A percentile compares a stretch with the other conserved stretches of the same genome.
phyloP scores from a whole-genome alignment of 2,113 vertebrate species.

The Isurus oxyrinchus region DNA sequence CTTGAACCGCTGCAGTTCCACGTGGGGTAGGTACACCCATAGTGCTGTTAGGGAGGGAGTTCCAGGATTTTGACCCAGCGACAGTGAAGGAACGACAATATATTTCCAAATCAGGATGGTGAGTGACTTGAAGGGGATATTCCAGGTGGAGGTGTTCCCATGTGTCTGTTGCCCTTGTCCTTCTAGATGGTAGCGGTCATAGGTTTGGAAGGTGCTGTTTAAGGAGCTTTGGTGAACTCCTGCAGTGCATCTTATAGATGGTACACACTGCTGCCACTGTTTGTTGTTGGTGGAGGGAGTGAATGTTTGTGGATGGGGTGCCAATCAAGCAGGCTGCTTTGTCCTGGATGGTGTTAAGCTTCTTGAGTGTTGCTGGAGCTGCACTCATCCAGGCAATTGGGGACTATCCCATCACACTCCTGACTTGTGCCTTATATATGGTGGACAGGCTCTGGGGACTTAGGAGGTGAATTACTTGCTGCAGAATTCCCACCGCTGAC shows the following conservation, averaged over 20 bases:
- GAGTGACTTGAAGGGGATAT: too few relatives aligned
- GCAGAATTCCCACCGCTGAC: too few relatives aligned
- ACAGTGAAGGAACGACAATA: background rate
- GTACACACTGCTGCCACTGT: background rate
- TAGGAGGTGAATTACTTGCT: too few relatives aligned
- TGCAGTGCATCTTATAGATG: background rate
- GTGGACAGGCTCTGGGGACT: too few relatives aligned
- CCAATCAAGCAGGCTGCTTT: background rate
- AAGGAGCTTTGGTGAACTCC: background rate
- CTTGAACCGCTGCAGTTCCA: too few relatives aligned
- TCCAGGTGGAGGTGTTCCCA: background rate
- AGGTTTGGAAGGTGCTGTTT: background rate
- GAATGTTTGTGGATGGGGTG: background rate
- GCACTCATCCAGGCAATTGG: too few relatives aligned
- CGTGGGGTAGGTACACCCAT: background rate
- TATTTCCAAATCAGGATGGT: background rate
- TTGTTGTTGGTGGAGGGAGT: background rate
- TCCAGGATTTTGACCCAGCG: background rate
- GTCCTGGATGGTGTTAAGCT: background rate
- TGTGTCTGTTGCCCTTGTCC: background rate
- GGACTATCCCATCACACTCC: too few relatives aligned
- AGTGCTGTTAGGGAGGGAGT: background rate
- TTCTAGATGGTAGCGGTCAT: background rate
- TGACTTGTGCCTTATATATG: too few relatives aligned
- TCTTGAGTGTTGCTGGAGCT: background rate